Evolutionary conservation across 2,113 vertebrate genomes (phyloP).

Genomic region (Sinocyclocheilus anshuiensis): DNA sequence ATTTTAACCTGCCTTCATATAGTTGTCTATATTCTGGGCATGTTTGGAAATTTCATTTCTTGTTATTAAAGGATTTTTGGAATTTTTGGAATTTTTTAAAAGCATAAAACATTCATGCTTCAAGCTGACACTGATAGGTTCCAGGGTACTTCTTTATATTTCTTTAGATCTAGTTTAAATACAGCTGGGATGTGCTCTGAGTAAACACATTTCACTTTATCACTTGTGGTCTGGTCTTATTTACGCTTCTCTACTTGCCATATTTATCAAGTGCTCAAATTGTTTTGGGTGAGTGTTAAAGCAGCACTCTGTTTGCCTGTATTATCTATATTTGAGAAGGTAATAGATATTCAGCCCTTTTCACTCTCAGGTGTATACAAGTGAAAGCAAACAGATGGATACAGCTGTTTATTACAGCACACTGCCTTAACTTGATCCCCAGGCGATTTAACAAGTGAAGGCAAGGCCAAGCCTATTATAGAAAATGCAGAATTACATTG

Average conservation of each 20-base stretch:
- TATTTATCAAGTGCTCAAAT: neutral
- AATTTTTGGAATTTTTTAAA: neutral
- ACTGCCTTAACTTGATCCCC: neutral
- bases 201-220: constrained; percentile 12
- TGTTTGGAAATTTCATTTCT: neutral
- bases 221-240: neutral
- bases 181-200: neutral
- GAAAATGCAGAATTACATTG: constrained; percentile 1
- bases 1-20: neutral
- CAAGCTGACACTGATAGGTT: neutral
- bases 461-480: constrained; percentile 11
- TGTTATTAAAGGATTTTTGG: neutral
- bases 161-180: neutral
- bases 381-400: constrained; percentile 38
- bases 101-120: neutral
- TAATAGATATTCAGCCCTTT: constrained; percentile 26
- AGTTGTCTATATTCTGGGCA: neutral
- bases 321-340: constrained; percentile 21
- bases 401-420: constrained; percentile 14
- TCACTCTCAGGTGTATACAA: constrained; percentile 24
- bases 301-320: constrained; percentile 20
- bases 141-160: no score
- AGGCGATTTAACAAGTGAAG: constrained; percentile 14
- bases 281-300: constrained; percentile 9
- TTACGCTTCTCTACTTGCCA: neutral